Percentiles rank a stretch among this genome's conserved stretches.
These are phyloP conservation scores for Apus apus DNA, from an alignment of 2,113 vertebrate genomes.

Conservation along the genomic window DNA sequence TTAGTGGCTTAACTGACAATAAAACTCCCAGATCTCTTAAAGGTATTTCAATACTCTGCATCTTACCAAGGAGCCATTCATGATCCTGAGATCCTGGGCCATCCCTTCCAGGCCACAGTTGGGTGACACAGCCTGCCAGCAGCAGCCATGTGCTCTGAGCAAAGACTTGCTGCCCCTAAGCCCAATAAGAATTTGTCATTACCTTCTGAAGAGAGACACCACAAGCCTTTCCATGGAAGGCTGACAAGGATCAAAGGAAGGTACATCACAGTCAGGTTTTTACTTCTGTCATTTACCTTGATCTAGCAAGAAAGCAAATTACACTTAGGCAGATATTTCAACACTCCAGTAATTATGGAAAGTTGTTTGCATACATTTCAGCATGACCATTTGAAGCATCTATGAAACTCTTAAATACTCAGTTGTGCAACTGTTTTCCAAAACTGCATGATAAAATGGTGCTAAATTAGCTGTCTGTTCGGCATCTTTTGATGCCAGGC, in stretches of 20 bases:
- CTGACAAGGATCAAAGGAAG: not conserved
- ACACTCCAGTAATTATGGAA: not conserved
- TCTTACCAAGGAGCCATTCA: not conserved
- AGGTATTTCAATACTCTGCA: not conserved
- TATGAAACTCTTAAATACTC: not conserved
- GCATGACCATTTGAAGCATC: not conserved
- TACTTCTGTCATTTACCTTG: not conserved
- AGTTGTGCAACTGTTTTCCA: not conserved
- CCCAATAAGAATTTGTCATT: not conserved
- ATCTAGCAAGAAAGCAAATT: not conserved
- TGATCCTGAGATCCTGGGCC: not conserved
- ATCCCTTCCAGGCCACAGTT: not conserved
- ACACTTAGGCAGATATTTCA: not conserved
- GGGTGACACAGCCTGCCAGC: not conserved
- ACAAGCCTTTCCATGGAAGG: not conserved
- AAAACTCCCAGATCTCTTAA: not conserved
- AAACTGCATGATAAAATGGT: not conserved
- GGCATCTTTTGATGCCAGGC: not conserved
- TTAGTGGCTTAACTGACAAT: not conserved
- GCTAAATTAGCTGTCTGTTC: not conserved
- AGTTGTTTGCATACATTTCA: not conserved
- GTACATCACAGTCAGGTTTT: not conserved
- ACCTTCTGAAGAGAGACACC: not conserved
- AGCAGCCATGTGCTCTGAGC: fast-evolving
- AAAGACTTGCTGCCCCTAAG: not conserved